Percentiles rank a stretch among this genome's conserved stretches.
Evolutionary conservation across 2,888 invertebrate genomes (phyloP).

Genomic region (Drosophila lacicola): DNA sequence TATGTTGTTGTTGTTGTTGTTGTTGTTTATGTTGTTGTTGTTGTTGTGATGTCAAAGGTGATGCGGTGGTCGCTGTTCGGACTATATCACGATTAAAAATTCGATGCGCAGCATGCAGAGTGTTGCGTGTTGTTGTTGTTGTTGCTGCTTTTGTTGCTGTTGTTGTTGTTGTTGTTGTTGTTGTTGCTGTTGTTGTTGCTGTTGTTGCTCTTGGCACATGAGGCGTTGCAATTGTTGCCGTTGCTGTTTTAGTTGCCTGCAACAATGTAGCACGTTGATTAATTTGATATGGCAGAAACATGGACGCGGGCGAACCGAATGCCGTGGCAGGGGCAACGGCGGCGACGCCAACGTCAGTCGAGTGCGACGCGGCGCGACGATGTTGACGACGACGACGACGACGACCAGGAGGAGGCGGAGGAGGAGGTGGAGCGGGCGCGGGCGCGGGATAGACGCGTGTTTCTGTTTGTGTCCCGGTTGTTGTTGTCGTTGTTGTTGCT

Average conservation of each 20-base stretch:
- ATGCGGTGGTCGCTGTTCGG: constrained; percentile 64
- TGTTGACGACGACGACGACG: constrained; percentile 1
- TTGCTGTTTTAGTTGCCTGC: constrained; percentile 67
- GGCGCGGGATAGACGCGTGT: constrained; percentile 42
- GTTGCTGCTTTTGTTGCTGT: constrained; percentile 20
- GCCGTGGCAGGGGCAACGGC: constrained; percentile 28
- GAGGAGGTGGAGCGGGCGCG: constrained; percentile 1
- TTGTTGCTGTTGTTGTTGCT: constrained; percentile 22
- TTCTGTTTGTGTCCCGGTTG: constrained; percentile 16
- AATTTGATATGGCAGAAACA: constrained; percentile 79
- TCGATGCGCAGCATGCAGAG: constrained; percentile 62
- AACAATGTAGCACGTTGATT: constrained; percentile 81
- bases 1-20: too few species aligned
- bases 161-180: constrained; percentile 25
- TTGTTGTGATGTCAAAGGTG: constrained; percentile 71
- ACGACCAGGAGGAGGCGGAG: constrained; percentile 16
- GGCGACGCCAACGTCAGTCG: constrained; percentile 52
- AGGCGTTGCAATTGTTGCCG: constrained; percentile 36
- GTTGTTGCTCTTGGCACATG: constrained; percentile 51
- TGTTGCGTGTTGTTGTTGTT: constrained; percentile 33
- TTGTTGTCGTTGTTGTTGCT: constrained; percentile 27
- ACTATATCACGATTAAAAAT: constrained; percentile 77
- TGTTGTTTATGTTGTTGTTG: constrained; percentile 34
- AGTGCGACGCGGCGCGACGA: constrained; percentile 68
- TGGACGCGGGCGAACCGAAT: constrained; percentile 66